Conservation (phyloP, 2,888 invertebrate species). For the Julus scanicus region DNA sequence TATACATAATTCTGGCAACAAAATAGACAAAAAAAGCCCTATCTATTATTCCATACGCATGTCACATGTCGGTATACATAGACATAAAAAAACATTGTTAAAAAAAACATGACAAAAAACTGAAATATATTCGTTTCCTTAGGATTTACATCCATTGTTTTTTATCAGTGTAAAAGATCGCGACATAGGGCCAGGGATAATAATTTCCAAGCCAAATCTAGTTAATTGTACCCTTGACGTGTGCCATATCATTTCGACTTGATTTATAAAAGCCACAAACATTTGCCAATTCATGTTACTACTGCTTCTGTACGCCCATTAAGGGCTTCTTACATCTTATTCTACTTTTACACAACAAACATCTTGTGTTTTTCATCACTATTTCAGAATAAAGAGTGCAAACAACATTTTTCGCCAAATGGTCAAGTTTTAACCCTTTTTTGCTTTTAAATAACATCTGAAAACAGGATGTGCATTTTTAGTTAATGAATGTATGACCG, state of each 20-base stretch:
- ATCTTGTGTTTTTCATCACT: too few relatives aligned
- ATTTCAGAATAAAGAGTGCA: not conserved
- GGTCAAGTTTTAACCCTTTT: conserved; percentile 26
- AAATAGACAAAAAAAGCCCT: not conserved
- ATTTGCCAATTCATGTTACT: not conserved
- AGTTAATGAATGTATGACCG: not conserved
- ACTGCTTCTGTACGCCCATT: not conserved
- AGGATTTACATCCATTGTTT: conserved; percentile 20
- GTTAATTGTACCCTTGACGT: conserved; percentile 28
- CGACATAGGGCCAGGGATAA: not conserved
- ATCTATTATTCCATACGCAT: not conserved
- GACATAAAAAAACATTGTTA: not conserved
- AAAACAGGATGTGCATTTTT: not conserved
- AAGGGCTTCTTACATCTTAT: not conserved
- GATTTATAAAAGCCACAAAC: conserved; percentile 12
- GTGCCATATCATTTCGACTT: not conserved
- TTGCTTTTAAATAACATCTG: not conserved
- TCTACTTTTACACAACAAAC: not conserved
- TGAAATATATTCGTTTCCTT: not conserved
- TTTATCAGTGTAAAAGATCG: not conserved
- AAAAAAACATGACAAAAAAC: not conserved
- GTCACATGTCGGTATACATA: not conserved
- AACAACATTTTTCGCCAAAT: not conserved
- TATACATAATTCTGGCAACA: not conserved
- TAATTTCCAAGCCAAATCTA: not conserved